A percentile compares a stretch with the other conserved stretches of the same genome.
These are phyloP conservation scores for Symphodus melops DNA, from an alignment of 2,113 vertebrate genomes.

Conservation along the genomic window DNA sequence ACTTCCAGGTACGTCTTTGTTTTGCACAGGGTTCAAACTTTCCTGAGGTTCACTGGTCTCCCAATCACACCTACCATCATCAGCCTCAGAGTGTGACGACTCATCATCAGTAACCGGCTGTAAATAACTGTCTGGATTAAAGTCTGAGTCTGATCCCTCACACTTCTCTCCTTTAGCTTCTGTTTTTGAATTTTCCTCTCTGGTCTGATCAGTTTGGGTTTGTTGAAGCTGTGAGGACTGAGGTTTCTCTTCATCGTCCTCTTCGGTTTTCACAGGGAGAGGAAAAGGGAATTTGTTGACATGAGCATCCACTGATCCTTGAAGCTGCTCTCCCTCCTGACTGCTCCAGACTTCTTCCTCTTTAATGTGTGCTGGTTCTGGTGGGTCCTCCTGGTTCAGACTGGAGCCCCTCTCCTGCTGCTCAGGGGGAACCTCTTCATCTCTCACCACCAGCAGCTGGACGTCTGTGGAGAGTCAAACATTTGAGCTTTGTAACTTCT, in stretches of 20 bases:
- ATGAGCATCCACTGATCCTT: no score
- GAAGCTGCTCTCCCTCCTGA: no score
- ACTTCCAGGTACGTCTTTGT: neutral
- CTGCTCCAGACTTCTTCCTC: conserved; percentile 3
- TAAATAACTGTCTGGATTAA: no score
- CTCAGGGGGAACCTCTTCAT: neutral
- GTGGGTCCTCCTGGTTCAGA: neutral
- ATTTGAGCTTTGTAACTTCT: no score
- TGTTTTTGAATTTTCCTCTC: no score
- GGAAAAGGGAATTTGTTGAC: no score
- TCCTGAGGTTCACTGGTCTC: neutral
- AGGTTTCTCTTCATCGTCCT: no score
- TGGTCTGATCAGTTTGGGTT: no score
- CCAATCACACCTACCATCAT: neutral
- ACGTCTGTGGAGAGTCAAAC: neutral
- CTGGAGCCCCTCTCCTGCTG: neutral
- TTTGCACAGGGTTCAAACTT: neutral
- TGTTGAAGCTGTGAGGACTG: no score
- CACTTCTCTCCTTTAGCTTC: no score
- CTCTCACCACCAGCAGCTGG: neutral
- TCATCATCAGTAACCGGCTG: neutral
- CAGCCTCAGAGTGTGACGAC: neutral
- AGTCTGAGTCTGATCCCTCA: no score
- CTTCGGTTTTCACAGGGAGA: no score
- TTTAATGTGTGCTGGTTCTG: conserved; percentile 3